Evolutionary conservation across 2,113 vertebrate genomes (phyloP), one percentile per base, ranked within the genome.

Genomic region (Salvelinus namaycush): DNA sequence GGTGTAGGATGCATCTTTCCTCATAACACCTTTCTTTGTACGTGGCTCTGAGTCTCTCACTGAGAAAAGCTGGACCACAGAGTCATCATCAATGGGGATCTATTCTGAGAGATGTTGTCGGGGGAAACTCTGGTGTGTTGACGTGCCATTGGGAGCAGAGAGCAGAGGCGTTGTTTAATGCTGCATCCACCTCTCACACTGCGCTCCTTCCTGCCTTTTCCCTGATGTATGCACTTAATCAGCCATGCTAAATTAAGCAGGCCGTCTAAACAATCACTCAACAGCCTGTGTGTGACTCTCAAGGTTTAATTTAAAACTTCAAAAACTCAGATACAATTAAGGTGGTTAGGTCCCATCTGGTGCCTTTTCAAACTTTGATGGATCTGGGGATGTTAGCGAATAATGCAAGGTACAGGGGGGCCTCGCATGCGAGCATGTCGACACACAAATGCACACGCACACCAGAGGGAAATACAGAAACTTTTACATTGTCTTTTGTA

Each of bases 241-340:
- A 77, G 75, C 62, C 76, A 49, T 72, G 68, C 22, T 77, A 60
- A 68, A 83, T 83, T 75, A 83, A 64, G 54, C 78, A 72, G 62
- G 79, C 49, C 54, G 39, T 78, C 65, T 80, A 68, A 73, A 68
- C 81, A 77, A 59, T 79, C 72, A 74, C 54, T 72, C 68, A 68
- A 24, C 54, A 12, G 44, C 68, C 16, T 71, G 57, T 44, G 31
- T 44, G 49, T 14, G 62, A 22, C 60, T 66, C 62, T 31, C 73
- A 68, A 44, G 76, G 75, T 70, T 75, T 74, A 13, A 60, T 81
- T 70, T 44, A 72, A 78, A 74, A 68, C 64, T 78, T 67, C 70
- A 16, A 1, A 39, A 75, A 65, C 68, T 51, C 66, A 69, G 39
- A 64, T 75, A 62, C 31, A 48, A 57, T 49, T n/a, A 31, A 31